These are phyloP conservation scores for Rhagonycha fulva DNA, from an alignment of 2,888 invertebrate genomes.

Conservation along the genomic window DNA sequence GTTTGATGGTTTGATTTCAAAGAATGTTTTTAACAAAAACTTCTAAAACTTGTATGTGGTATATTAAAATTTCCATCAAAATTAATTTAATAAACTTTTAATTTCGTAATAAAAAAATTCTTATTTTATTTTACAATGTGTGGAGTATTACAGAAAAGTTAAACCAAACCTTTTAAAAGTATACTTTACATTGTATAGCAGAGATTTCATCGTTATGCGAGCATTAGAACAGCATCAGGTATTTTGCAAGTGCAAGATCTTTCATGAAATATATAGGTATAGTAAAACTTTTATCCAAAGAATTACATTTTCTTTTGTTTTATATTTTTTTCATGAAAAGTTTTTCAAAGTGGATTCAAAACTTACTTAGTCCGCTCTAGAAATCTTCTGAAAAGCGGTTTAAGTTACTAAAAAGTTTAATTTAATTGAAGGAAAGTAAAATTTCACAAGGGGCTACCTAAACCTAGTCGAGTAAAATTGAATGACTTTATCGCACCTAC, in stretches of 20 bases:
- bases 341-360: neutral
- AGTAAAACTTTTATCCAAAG: neutral
- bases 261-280: neutral
- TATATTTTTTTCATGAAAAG: neutral
- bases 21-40: neutral
- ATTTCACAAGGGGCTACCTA: too few relatives aligned
- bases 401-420: neutral
- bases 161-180: neutral
- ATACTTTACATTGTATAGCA: neutral
- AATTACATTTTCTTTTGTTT: neutral
- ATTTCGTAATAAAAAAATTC: neutral
- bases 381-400: neutral
- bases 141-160: neutral
- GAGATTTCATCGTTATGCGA: neutral
- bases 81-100: neutral
- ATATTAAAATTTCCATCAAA: neutral
- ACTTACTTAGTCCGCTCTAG: neutral
- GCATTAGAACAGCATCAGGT: neutral
- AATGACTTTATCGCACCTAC: too few relatives aligned
- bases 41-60: neutral
- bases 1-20: neutral
- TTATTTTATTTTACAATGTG: neutral
- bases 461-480: too few relatives aligned
- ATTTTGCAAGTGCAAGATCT: neutral
- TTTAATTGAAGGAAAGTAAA: neutral